Evolutionary conservation across 2,888 invertebrate genomes (phyloP).

Genomic region (Entomobrya multifasciata): DNA sequence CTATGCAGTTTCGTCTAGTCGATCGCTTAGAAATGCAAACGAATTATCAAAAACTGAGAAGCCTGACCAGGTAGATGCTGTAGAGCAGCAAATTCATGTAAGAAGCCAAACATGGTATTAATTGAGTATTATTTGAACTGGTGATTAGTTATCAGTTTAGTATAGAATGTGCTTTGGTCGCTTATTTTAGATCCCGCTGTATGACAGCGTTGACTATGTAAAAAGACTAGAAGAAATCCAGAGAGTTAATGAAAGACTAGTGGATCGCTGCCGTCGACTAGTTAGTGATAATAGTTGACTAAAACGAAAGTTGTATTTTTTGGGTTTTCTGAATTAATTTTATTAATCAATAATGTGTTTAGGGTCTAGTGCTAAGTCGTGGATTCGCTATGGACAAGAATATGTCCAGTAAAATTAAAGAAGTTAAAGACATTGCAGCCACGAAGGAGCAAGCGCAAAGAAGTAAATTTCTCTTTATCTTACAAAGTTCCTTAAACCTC

Average conservation of each 20-base stretch:
- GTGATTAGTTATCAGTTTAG: neutral
- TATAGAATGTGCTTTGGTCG: neutral
- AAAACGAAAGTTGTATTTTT: neutral
- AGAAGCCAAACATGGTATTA: neutral
- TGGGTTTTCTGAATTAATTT: no score
- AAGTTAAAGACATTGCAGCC: slow-evolving; percentile 64
- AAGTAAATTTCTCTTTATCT: slow-evolving; percentile 38
- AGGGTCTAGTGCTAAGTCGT: slow-evolving; percentile 60
- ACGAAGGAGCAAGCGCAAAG: slow-evolving; percentile 62
- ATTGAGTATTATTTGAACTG: no score
- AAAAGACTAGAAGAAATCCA: slow-evolving; percentile 67
- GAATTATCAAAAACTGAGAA: slow-evolving; percentile 62
- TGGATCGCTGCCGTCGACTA: slow-evolving; percentile 61
- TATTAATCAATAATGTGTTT: neutral
- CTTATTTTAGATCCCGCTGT: slow-evolving; percentile 21
- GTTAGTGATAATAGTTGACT: slow-evolving; percentile 10
- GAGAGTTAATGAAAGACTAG: slow-evolving; percentile 59
- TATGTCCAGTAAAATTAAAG: slow-evolving; percentile 61
- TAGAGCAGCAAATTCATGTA: slow-evolving; percentile 39
- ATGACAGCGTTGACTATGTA: slow-evolving; percentile 53
- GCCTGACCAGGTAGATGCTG: slow-evolving; percentile 24
- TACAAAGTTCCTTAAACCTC: neutral
- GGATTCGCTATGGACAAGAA: slow-evolving; percentile 63
- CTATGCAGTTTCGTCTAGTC: slow-evolving; percentile 71
- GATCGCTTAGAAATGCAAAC: slow-evolving; percentile 55